Conservation (phyloP, 64 coral and sea anemone genomes). For the Astreopora myriophthalma region DNA sequence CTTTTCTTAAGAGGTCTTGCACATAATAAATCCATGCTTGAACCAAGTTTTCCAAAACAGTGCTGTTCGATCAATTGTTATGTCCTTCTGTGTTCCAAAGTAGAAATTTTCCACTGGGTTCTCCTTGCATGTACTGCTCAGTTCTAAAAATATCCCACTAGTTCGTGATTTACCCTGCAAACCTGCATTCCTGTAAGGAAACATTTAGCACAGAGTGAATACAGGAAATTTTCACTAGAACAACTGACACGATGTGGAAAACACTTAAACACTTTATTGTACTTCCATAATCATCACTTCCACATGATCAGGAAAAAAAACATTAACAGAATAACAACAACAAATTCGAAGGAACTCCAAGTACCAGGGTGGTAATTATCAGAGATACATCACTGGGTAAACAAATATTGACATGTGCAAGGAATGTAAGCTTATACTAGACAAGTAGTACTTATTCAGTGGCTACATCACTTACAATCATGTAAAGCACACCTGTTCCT, state of each 20-base stretch:
- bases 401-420: not conserved
- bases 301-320: not conserved
- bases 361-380: not conserved
- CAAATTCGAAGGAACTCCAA: not conserved
- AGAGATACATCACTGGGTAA: not conserved
- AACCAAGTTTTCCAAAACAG: conserved; percentile 22
- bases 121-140: not conserved
- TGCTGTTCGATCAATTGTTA: not conserved
- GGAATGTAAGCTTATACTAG: not conserved
- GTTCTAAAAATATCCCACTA: not conserved
- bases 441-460: not conserved
- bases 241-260: not conserved
- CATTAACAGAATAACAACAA: not conserved
- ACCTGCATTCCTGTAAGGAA: not conserved
- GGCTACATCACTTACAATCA: not conserved
- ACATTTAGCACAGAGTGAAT: not conserved
- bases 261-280: not conserved
- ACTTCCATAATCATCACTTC: not conserved
- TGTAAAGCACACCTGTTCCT: not conserved
- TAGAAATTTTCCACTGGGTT: not conserved
- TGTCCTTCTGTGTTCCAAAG: not conserved
- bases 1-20: not conserved
- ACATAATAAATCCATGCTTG: not conserved
- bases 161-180: not conserved
- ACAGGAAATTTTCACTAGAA: not conserved